Evolutionary conservation across 1,140 invertebrate species (phyloP), one percentile per base, ranked within the genome.

Genomic region (Branchinecta lynchi): DNA sequence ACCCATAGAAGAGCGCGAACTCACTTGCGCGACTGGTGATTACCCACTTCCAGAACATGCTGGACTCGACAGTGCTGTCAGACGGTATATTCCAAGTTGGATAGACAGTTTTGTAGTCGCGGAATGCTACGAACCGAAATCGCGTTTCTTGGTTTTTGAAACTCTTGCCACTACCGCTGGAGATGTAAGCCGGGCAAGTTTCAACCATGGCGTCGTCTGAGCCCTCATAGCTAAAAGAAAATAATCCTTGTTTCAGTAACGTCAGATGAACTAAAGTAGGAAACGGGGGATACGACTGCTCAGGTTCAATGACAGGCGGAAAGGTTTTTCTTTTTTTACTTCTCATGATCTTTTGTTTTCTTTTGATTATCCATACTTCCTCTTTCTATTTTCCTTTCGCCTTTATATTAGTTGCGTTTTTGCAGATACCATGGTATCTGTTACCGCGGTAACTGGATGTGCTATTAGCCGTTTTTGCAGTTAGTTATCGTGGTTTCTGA

Each of bases 1-100:
- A 60, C 17, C 51, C 51, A 20, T 60, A 60, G 6, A 3, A 60
- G 3, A 60, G 51, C 17, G 12, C 51, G 51, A 60, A 60, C 51
- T 60, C 51, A 6, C 51, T 15, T 60, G 51, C 51, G 12, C 51
- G 12, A 20, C 6, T 60, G 17, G 6, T 6, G 17, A 60, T 12
- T 15, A 60, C 51, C 51, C 51, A 60, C 51, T 60, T 60, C 51
- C 51, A 60, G 51, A 60, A 60, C 17, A 60, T 60, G 17, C 51
- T 20, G 6, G 51, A 60, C 17, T 60, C 51, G 17, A 60, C 12
- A 3, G 51, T 20, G 12, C 12, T 12, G 17, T 60, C 17, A 60
- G 51, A 6, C 1, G 12, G 51, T 60, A 60, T 60, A 6, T 60
- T 60, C 51, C 51, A 60, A 20, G 12, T 12, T 6, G 51, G 51